Evolutionary conservation across 2,113 vertebrate species (phyloP), one percentile per base, ranked within the genome.

Genomic region (Phaethon lepturus): DNA sequence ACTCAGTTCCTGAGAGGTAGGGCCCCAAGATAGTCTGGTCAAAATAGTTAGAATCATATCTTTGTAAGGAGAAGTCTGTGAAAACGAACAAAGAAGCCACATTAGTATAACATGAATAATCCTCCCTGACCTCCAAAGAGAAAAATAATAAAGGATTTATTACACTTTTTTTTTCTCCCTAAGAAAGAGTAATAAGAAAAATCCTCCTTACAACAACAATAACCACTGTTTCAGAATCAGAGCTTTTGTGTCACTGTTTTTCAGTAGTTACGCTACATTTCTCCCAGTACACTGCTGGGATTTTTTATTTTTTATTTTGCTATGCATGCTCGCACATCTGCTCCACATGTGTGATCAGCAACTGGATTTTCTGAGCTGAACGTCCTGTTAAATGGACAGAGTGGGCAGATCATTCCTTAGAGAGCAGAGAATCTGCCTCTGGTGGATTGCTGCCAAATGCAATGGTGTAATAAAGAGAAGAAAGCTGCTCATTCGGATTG

Each of bases 361-460:
- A 96, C 97, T 97, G 95, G 91, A 75, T 96, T 98, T 98, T 97
- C 96, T 88, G 95, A 98, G 98, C 96, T 95, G 98, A 98, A 98
- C 50, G 98, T 98, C 97, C 98, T 98, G 98, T 98, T 98, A 98
- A 98, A 98, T 97, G 98, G 98, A 98, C 98, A 98, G 97, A 98
- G 98, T 98, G 98, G 98, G 98, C 97, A 98, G 98, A 98, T 96
- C 94, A 95, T 97, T 98, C 98, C 98, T 98, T 94, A 93, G 98
- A 98, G 98, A 98, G 95, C 88, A 91, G 96, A 96, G 97, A 98
- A 97, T 98, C 97, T 97, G 98, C 98, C 97, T 98, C 98, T 98
- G 93, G 98, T 98, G 98, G 97, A 96, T 97, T 97, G 97, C 97
- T 79, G 98, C 97, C 97, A 98, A 98, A 97, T 94, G 97, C 98